Conservation (phyloP, 2,113 vertebrate genomes). For the Capreolus pygargus region DNA sequence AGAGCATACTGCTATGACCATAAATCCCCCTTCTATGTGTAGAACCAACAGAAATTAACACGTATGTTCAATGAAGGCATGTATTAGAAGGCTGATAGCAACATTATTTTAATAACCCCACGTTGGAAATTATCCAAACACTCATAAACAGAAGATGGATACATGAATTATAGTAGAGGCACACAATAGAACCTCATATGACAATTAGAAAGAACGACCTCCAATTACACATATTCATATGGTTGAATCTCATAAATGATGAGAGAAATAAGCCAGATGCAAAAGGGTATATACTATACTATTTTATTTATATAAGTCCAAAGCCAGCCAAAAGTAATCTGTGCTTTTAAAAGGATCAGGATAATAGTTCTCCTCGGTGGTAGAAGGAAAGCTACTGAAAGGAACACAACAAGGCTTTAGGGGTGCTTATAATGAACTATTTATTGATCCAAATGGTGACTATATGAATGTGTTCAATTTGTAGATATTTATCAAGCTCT, state of each 20-base stretch:
- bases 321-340: constrained; percentile 7
- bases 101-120: neutral
- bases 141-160: neutral
- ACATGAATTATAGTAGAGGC: neutral
- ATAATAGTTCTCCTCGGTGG: neutral
- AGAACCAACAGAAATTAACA: neutral
- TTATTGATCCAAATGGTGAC: neutral
- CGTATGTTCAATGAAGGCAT: neutral
- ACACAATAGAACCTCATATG: neutral
- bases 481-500: neutral
- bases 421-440: neutral
- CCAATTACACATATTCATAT: neutral
- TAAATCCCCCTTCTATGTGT: neutral
- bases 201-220: neutral
- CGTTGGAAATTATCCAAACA: neutral
- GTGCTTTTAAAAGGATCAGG: neutral
- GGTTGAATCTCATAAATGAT: neutral
- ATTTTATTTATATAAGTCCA: neutral
- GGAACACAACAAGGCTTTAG: neutral
- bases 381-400: neutral
- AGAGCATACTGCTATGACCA: neutral
- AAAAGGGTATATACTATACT: neutral
- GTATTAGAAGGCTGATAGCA: neutral
- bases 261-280: neutral
- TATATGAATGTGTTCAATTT: neutral